Evolutionary conservation across 2,888 invertebrate genomes (phyloP).

Genomic region (Drosophila lutescens): DNA sequence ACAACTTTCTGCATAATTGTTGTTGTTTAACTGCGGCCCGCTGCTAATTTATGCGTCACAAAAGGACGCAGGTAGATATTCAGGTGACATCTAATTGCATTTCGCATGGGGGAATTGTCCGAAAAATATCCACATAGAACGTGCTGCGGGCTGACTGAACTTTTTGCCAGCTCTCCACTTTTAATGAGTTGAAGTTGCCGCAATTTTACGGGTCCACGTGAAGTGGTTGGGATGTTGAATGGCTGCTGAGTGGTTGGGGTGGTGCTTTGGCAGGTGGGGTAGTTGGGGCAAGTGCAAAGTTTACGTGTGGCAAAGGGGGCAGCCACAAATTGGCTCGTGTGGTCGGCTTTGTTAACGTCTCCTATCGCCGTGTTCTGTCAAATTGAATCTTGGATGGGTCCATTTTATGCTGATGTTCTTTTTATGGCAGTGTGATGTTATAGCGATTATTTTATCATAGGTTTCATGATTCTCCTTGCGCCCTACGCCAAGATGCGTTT

Average conservation of each 20-base stretch:
- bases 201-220: conserved; percentile 45
- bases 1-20: conserved; percentile 61
- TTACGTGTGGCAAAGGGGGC: conserved; percentile 37
- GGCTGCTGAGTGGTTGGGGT: conserved; percentile 14
- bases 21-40: conserved; percentile 24
- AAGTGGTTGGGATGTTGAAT: conserved; percentile 9
- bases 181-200: conserved; percentile 64
- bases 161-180: conserved; percentile 54
- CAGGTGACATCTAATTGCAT: conserved; percentile 57
- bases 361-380: conserved; percentile 14
- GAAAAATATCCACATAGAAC: conserved; percentile 38
- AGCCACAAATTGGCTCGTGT: conserved; percentile 62
- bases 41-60: conserved; percentile 63
- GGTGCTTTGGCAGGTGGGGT: not conserved
- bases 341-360: conserved; percentile 31
- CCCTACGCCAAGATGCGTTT: not conserved
- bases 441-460: not conserved
- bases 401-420: conserved; percentile 29
- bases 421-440: conserved; percentile 6
- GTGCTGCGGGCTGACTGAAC: conserved; percentile 43
- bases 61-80: conserved; percentile 41
- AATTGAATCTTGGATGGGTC: conserved; percentile 24
- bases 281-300: conserved; percentile 18
- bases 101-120: conserved; percentile 46
- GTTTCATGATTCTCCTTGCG: not conserved